A percentile compares a stretch with the other conserved stretches of the same genome.
These are phyloP conservation scores for Drosophila paracracens DNA, from an alignment of 2,888 invertebrate species.

Conservation along the genomic window DNA sequence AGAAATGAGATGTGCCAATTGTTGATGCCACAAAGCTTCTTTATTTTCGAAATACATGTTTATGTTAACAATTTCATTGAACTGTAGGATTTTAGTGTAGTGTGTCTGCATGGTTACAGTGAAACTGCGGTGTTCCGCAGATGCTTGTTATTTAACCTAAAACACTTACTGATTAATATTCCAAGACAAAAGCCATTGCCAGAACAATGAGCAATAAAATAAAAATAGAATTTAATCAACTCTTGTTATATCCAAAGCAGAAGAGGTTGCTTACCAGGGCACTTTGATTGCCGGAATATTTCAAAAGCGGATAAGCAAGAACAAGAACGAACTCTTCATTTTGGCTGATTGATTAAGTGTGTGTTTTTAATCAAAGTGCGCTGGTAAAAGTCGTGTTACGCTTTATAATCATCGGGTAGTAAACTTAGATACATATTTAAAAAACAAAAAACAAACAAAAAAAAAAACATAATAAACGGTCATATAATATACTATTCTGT, in stretches of 20 bases:
- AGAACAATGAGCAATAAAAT: background rate
- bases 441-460: background rate
- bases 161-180: background rate
- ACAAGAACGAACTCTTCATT: background rate
- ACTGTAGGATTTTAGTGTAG: background rate
- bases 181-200: background rate
- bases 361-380: constrained; percentile 11
- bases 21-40: no score
- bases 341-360: background rate
- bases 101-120: constrained; percentile 22
- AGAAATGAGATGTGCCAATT: background rate
- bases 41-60: background rate
- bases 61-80: background rate
- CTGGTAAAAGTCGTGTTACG: constrained; percentile 17
- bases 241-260: background rate
- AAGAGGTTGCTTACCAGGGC: background rate
- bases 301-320: constrained; percentile 1
- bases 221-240: no score
- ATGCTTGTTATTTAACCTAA: background rate
- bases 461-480: constrained; percentile 1
- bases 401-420: constrained; percentile 1
- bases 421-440: background rate
- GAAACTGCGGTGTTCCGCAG: constrained; percentile 13
- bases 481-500: constrained; percentile 21
- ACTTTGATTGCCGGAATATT: constrained; percentile 16